These are phyloP conservation scores for Ariolimax columbianus DNA, from an alignment of 2,888 invertebrate genomes.

Conservation along the genomic window DNA sequence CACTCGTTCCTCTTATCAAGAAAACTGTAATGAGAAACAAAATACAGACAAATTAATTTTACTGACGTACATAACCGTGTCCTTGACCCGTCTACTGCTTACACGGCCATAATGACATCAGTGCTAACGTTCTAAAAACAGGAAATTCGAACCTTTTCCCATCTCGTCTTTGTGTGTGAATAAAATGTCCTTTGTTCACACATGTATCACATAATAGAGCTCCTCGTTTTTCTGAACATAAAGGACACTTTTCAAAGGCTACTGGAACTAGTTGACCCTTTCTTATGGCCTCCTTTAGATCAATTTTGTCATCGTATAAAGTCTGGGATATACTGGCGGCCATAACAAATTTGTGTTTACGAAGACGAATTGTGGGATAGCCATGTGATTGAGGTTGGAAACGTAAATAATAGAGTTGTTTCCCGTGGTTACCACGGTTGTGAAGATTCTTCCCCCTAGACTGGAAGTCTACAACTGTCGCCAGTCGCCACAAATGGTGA, in stretches of 20 bases:
- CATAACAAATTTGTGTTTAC: conserved; percentile 54
- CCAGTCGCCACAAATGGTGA: too few species aligned
- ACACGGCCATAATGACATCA: conserved; percentile 38
- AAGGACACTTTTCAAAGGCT: conserved; percentile 52
- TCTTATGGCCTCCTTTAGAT: conserved; percentile 42
- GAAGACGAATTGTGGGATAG: conserved; percentile 48
- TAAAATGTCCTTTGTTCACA: conserved; percentile 67
- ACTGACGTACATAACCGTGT: neutral
- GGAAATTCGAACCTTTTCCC: conserved; percentile 48
- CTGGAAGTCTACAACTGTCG: too few species aligned
- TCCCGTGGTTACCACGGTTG: neutral
- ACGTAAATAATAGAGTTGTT: conserved; percentile 51
- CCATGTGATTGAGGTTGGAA: conserved; percentile 53
- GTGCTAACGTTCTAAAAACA: neutral
- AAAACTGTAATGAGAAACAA: conserved; percentile 49
- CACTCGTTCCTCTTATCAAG: conserved; percentile 43
- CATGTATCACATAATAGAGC: conserved; percentile 56
- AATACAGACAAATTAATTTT: neutral
- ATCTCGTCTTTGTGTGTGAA: conserved; percentile 62
- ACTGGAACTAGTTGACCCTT: conserved; percentile 49
- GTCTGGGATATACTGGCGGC: conserved; percentile 51
- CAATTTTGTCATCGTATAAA: conserved; percentile 44
- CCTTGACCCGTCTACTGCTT: conserved; percentile 22
- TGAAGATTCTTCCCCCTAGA: neutral
- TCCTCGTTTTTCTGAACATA: conserved; percentile 46